A percentile compares a stretch with the other conserved stretches of the same genome.
Evolutionary conservation across 2,888 invertebrate genomes (phyloP).

Genomic region (Tribolium freemani): DNA sequence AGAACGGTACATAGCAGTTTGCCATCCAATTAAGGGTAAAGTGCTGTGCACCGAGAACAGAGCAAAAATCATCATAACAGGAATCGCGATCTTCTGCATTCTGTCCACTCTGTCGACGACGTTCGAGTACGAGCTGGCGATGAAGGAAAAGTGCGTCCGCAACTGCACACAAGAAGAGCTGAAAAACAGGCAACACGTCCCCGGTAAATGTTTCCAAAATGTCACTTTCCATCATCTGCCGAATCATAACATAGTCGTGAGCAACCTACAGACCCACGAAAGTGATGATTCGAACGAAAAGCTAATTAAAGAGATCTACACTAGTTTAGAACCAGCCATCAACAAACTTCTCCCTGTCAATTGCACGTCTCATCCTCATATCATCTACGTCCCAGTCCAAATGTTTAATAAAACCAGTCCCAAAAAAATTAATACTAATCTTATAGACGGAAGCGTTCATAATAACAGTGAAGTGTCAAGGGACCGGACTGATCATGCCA

Average conservation of each 20-base stretch:
- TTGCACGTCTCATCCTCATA: slow-evolving; percentile 51
- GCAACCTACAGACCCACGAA: slow-evolving; percentile 16
- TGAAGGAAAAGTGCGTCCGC: slow-evolving; percentile 59
- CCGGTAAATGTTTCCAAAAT: slow-evolving; percentile 38
- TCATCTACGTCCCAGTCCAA: slow-evolving; percentile 49
- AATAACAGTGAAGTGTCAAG: slow-evolving; percentile 21
- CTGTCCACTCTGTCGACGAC: slow-evolving; percentile 75
- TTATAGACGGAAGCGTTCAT: slow-evolving; percentile 29
- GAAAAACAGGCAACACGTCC: slow-evolving; percentile 26
- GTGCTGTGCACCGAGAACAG: slow-evolving; percentile 78
- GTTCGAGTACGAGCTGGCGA: slow-evolving; percentile 75
- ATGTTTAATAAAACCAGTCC: slow-evolving; percentile 30
- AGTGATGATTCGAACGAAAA: slow-evolving; percentile 14
- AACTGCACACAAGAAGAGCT: slow-evolving; percentile 41
- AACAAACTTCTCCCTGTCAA: slow-evolving; percentile 45
- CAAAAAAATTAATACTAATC: slow-evolving; percentile 13
- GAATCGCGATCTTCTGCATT: slow-evolving; percentile 73
- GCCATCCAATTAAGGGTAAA: slow-evolving; percentile 80
- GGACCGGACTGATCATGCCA: slow-evolving; percentile 6
- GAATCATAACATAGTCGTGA: slow-evolving; percentile 43
- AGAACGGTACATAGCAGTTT: slow-evolving; percentile 82
- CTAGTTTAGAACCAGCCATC: slow-evolving; percentile 42
- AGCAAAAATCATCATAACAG: slow-evolving; percentile 76
- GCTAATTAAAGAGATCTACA: slow-evolving; percentile 38
- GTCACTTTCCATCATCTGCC: slow-evolving; percentile 44